Evolutionary conservation across 35 echinoderm and acorn worm genomes (phyloP).

Genomic region (Apostichopus japonicus): DNA sequence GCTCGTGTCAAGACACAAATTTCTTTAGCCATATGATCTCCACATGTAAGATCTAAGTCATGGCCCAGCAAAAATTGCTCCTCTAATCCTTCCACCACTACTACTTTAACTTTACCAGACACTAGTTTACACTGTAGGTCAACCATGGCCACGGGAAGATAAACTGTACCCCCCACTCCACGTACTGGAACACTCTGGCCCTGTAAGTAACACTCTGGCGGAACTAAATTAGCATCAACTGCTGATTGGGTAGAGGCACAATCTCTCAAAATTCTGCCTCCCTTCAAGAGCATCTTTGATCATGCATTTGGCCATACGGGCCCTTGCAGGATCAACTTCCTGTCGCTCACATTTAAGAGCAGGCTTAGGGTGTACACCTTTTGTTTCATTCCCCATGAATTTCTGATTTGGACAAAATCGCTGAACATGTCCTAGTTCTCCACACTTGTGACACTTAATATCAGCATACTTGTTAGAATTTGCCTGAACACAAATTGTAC

Average conservation of each 20-base stretch:
- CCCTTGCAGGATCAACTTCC: neutral
- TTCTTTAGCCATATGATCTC: constrained; percentile 17
- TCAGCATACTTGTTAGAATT: no score
- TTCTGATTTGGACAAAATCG: neutral
- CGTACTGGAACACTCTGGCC: constrained; percentile 13
- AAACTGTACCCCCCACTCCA: neutral
- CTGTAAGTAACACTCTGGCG: constrained; percentile 9
- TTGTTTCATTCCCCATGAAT: neutral
- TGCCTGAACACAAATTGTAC: no score
- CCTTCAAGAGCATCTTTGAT: constrained; percentile 4
- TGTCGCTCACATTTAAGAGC: neutral
- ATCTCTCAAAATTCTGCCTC: constrained; percentile 16
- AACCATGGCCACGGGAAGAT: constrained; percentile 14
- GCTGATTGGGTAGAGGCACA: constrained; percentile 17
- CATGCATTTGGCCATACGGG: constrained; percentile 21
- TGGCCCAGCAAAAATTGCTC: constrained; percentile 25
- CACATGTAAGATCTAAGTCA: constrained; percentile 35
- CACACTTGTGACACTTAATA: constrained; percentile 6
- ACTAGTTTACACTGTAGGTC: constrained; percentile 27
- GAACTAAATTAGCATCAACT: neutral
- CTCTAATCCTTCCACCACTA: constrained; percentile 18
- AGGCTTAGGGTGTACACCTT: neutral
- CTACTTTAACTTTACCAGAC: constrained; percentile 14
- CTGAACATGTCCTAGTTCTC: neutral
- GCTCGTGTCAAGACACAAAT: constrained; percentile 28